These are phyloP conservation scores for Dolomedes plantarius DNA, from an alignment of 2,888 invertebrate genomes.

Conservation along the genomic window DNA sequence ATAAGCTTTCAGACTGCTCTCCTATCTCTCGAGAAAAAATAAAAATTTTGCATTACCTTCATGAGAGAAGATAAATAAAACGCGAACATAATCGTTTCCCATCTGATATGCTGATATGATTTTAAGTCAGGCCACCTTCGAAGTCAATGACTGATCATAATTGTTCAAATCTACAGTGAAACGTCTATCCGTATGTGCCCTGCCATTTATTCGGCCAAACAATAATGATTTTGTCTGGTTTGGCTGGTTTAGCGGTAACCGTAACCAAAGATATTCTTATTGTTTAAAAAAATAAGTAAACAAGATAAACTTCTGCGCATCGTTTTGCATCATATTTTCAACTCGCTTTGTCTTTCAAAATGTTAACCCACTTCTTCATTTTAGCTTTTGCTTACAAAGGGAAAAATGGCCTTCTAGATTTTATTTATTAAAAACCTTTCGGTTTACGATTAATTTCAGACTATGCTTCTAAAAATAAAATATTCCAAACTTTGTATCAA, in stretches of 20 bases:
- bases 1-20: too few relatives aligned
- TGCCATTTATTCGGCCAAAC: neutral
- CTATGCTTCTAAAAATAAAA: too few relatives aligned
- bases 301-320: too few relatives aligned
- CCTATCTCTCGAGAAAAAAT: neutral
- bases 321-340: too few relatives aligned
- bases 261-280: neutral
- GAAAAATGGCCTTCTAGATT: too few relatives aligned
- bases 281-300: too few relatives aligned
- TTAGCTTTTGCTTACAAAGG: too few relatives aligned
- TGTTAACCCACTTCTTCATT: too few relatives aligned
- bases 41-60: neutral
- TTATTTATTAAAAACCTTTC: too few relatives aligned
- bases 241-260: neutral
- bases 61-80: neutral
- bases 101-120: slow-evolving; percentile 13
- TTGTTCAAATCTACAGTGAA: neutral
- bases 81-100: neutral
- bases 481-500: too few relatives aligned
- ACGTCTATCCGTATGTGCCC: neutral
- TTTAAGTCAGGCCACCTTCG: slow-evolving; percentile 17
- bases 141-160: slow-evolving; percentile 52
- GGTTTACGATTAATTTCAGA: too few relatives aligned
- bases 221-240: neutral
- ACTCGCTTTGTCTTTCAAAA: too few relatives aligned